Evolutionary conservation across 2,797 vertebrate genomes (phyloP).

Genomic region (Atherinosoma microstoma): DNA sequence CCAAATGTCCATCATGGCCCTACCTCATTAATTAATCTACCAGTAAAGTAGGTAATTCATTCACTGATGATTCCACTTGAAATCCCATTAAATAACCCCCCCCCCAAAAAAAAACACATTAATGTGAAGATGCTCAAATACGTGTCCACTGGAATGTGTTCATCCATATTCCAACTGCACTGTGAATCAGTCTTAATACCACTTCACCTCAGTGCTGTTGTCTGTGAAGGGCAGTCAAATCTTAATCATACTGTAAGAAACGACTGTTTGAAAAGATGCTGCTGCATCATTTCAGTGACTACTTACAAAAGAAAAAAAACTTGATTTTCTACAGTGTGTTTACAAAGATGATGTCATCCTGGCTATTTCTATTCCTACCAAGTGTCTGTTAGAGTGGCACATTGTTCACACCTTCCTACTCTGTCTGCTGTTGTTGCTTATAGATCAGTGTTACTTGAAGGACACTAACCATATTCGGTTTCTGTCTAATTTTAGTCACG

Average conservation of each 20-base stretch:
- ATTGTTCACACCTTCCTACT: conserved; percentile 34
- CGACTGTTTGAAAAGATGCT: conserved; percentile 33
- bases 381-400: conserved; percentile 27
- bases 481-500: conserved; percentile 79
- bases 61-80: conserved; percentile 18
- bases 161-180: conserved; percentile 40
- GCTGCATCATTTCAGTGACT: conserved; percentile 50
- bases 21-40: conserved; percentile 23
- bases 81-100: neutral
- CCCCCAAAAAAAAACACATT: neutral
- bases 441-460: conserved; percentile 76
- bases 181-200: conserved; percentile 21
- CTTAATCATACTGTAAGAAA: conserved; percentile 39
- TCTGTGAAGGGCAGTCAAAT: conserved; percentile 46
- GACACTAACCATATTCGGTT: conserved; percentile 74
- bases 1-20: conserved; percentile 11
- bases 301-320: conserved; percentile 59
- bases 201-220: conserved; percentile 28
- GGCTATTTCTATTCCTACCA: conserved; percentile 16
- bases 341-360: conserved; percentile 20
- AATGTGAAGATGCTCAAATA: neutral
- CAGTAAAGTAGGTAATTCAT: conserved; percentile 23
- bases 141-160: neutral
- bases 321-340: conserved; percentile 33
- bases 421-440: conserved; percentile 53